phyloP scores from a whole-genome alignment of 2,888 invertebrate species.

The Rhorus exstirpatorius region DNA sequence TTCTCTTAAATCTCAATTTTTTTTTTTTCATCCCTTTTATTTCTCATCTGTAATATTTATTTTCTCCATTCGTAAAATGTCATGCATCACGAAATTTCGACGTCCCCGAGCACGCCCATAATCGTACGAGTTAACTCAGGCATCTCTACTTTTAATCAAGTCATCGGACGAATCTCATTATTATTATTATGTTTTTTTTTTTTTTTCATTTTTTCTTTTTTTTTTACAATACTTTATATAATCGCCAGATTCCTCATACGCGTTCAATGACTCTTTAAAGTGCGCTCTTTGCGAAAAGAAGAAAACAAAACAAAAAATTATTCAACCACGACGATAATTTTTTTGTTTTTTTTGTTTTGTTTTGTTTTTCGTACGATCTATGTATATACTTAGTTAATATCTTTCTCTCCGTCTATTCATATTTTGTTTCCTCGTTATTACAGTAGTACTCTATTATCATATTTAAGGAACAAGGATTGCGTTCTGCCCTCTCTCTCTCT shows the following conservation, averaged over 20 bases:
- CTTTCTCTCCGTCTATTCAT: conserved; percentile 58
- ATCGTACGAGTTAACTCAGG: conserved; percentile 54
- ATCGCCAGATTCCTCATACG: conserved; percentile 50
- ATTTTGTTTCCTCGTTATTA: conserved; percentile 63
- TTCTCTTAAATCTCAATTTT: conserved; percentile 27
- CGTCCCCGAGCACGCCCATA: conserved; percentile 45
- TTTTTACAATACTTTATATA: conserved; percentile 57
- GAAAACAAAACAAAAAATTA: conserved; percentile 5
- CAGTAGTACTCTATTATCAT: conserved; percentile 65
- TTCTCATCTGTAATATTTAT: conserved; percentile 27
- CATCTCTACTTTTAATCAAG: conserved; percentile 50
- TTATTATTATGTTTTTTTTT: conserved; percentile 21
- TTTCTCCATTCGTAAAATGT: conserved; percentile 14
- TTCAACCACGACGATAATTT: conserved; percentile 31
- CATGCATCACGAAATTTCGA: conserved; percentile 43
- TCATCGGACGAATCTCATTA: conserved; percentile 64
- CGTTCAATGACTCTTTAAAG: conserved; percentile 28
- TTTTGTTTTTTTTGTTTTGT: too few relatives aligned
- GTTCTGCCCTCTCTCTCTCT: conserved; percentile 36
- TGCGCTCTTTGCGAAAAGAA: conserved; percentile 50
- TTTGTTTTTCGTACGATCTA: conserved; percentile 48
- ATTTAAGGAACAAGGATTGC: conserved; percentile 68
- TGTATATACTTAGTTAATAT: conserved; percentile 57
- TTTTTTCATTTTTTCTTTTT: conserved; percentile 29
- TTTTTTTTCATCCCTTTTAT: conserved; percentile 21